Base-by-base conservation (phyloP, 2,113 vertebrate species). In the Urocolius indicus region DNA sequence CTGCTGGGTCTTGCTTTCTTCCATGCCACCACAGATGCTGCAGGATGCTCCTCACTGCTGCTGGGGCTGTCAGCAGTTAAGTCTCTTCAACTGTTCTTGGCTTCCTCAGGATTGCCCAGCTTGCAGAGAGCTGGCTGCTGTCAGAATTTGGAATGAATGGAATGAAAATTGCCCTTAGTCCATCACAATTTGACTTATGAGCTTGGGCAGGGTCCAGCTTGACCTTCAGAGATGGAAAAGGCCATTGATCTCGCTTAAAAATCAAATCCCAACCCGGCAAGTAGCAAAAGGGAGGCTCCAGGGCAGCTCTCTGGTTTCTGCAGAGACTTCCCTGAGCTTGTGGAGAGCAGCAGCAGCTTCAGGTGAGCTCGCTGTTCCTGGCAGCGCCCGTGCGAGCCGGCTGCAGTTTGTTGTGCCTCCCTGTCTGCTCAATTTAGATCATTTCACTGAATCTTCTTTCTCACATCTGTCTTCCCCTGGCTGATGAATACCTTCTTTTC, bases 81-180 rank as follows among this genome's bases (percentile, higher is more conserved):
- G 34, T 48, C 45, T 68, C 20, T 0, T 51, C 57, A 61, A 80
- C 69, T 57, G 24, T 36, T 72, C 66, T 41, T 59, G 61, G 45
- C 80, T 84, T 67, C 61, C 75, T 69, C 13, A 4, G 74, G 61
- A 20, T 8, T 43, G 59, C 79, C 83, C 55, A 30, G 77, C 57
- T 77, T 93, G 91, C 74, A 76, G 79, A 43, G 90, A 93, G 63
- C 87, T 11, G 68, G 52, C 62, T 80, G 8, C 9, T 72, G 92
- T 95, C 90, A 86, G 48, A 48, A 61, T 90, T 61, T 0, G 68
- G 92, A 94, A 96, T 94, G 93, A 94, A 72, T 43, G 94, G 94
- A 96, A 96, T 93, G 95, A 94, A 90, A 90, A 93, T 90, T 93
- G 79, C 88, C 49, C n/a, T 43, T 52, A 65, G 83, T 68, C 85